A percentile compares a stretch with the other conserved stretches of the same genome.
These are phyloP conservation scores for Aphelenchoides fujianensis DNA, from an alignment of 1,140 invertebrate genomes.

Conservation along the genomic window DNA sequence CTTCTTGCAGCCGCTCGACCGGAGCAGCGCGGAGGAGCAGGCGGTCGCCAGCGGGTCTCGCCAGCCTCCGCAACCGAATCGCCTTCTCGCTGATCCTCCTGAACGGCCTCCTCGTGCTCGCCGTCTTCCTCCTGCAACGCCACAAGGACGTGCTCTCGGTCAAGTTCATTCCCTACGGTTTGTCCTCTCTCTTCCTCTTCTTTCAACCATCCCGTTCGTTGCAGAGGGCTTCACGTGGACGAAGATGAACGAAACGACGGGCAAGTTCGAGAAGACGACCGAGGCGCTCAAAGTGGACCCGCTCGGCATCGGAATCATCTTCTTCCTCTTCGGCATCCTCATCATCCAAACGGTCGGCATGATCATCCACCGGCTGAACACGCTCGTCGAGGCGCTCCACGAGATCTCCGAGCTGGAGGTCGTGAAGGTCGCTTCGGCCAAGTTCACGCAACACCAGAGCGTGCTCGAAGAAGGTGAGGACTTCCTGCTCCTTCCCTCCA, in stretches of 20 bases:
- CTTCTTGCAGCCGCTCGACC: conserved; percentile 43
- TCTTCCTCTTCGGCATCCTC: conserved; percentile 65
- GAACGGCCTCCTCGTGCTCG: conserved; percentile 66
- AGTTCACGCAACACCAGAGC: conserved; percentile 37
- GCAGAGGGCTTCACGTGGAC: conserved; percentile 53
- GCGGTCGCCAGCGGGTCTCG: conserved; percentile 62
- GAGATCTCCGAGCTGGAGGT: conserved; percentile 49
- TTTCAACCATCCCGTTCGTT: conserved; percentile 22
- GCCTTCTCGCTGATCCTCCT: conserved; percentile 66
- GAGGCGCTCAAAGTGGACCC: conserved; percentile 63
- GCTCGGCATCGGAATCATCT: conserved; percentile 65
- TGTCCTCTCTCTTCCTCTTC: conserved; percentile 14
- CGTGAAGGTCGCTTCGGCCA: conserved; percentile 6
- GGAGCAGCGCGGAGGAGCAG: conserved; percentile 50
- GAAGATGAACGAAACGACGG: conserved; percentile 59
- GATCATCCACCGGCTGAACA: conserved; percentile 65
- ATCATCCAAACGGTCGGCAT: conserved; percentile 62
- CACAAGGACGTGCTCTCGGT: conserved; percentile 63
- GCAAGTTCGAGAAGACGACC: conserved; percentile 50
- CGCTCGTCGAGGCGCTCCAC: conserved; percentile 59
- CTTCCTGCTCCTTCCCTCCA: not conserved
- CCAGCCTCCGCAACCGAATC: conserved; percentile 65
- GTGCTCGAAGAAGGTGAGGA: conserved; percentile 38
- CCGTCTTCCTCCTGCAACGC: conserved; percentile 64
- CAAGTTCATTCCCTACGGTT: conserved; percentile 49